phyloP scores from a whole-genome alignment of 2,888 invertebrate genomes.

The Odontocolon sp. region DNA sequence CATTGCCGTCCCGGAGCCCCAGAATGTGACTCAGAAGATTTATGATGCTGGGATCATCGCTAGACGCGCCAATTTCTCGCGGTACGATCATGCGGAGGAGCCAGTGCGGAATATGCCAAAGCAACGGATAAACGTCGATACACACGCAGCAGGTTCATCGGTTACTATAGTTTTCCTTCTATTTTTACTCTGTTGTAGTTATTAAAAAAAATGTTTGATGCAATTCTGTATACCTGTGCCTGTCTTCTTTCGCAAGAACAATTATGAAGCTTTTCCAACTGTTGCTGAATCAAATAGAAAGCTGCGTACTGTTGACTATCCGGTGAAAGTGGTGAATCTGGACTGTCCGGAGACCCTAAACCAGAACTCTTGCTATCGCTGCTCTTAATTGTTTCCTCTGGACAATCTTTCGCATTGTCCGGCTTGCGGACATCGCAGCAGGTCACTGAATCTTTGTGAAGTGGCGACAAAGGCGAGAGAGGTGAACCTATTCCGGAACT shows the following conservation, averaged over 20 bases:
- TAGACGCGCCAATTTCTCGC: constrained; percentile 69
- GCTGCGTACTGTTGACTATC: constrained; percentile 75
- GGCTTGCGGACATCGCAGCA: constrained; percentile 28
- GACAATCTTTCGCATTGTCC: too few relatives aligned
- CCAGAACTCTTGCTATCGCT: constrained; percentile 74
- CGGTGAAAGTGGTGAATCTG: constrained; percentile 73
- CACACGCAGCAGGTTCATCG: constrained; percentile 24
- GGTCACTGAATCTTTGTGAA: constrained; percentile 61
- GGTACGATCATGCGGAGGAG: constrained; percentile 37
- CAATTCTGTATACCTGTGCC: constrained; percentile 75
- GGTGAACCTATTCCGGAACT: constrained; percentile 77
- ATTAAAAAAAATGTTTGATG: too few relatives aligned
- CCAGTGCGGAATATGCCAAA: constrained; percentile 49
- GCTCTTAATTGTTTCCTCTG: constrained; percentile 56
- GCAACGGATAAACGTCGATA: constrained; percentile 30
- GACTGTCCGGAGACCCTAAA: constrained; percentile 71
- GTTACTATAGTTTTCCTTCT: neutral
- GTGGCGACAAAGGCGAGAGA: constrained; percentile 73
- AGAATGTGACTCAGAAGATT: constrained; percentile 78
- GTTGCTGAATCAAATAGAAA: constrained; percentile 72
- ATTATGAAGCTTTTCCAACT: constrained; percentile 72
- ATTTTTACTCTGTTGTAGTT: too few relatives aligned
- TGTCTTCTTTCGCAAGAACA: constrained; percentile 77
- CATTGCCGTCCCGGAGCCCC: constrained; percentile 64
- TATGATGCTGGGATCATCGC: constrained; percentile 71